Evolutionary conservation across 92 coral and sea anemone species (phyloP).

Genomic region (Isaurus tuberculatus): DNA sequence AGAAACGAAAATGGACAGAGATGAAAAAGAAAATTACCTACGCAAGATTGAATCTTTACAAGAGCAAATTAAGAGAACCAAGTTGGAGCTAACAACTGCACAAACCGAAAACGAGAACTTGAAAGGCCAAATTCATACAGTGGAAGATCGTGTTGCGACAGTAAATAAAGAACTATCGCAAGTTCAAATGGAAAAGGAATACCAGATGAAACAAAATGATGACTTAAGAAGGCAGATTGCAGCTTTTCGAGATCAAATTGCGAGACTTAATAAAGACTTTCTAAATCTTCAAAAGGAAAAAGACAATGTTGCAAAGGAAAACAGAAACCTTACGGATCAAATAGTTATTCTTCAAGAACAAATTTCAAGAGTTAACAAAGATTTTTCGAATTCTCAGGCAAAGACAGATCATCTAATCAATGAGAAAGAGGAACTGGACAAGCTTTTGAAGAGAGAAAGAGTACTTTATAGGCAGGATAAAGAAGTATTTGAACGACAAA

Average conservation of each 20-base stretch:
- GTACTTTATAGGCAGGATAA: background rate
- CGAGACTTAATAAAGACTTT: conserved; percentile 53
- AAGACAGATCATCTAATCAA: conserved; percentile 9
- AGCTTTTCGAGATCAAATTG: conserved; percentile 56
- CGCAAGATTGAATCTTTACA: conserved; percentile 52
- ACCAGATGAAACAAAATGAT: conserved; percentile 48
- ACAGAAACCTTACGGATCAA: conserved; percentile 48
- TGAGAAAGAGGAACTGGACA: conserved; percentile 21
- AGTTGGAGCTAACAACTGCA: conserved; percentile 41
- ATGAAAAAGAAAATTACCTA: conserved; percentile 51
- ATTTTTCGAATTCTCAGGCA: conserved; percentile 37
- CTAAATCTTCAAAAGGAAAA: conserved; percentile 48
- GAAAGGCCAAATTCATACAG: conserved; percentile 30
- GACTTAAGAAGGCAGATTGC: conserved; percentile 53
- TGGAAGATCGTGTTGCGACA: conserved; percentile 48
- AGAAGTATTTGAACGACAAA: background rate
- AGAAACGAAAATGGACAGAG: background rate
- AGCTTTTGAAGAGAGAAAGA: background rate
- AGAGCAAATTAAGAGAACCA: conserved; percentile 25
- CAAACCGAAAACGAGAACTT: conserved; percentile 55
- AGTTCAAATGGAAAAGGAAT: conserved; percentile 57
- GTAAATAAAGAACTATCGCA: conserved; percentile 54
- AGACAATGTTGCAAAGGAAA: conserved; percentile 51
- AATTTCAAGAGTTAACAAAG: conserved; percentile 54
- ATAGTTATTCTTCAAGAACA: conserved; percentile 54